Base-by-base conservation (phyloP, 2,888 invertebrate genomes). In the Gymnosoma rotundatum region DNA sequence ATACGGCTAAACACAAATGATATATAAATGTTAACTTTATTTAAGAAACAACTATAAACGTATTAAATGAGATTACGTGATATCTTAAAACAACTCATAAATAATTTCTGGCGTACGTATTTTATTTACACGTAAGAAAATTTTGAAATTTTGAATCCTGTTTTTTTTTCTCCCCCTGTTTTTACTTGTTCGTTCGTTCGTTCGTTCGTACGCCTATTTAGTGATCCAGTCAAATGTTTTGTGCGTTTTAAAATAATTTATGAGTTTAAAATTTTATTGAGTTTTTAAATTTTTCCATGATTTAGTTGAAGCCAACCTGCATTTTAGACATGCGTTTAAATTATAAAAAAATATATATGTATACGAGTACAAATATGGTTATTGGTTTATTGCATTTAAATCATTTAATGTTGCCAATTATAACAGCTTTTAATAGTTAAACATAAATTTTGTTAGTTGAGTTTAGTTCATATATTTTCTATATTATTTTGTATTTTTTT, bases 321-420 rank as follows among this genome's bases (percentile, higher is more conserved):
- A 72, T 73, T 73, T 78, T 54, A 73, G 56, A 72, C n/a, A 42
- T 78, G 83, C 83, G 76, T 80, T 76, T 69, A 69, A 54, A 42
- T 70, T 76, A 56, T 80, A 78, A 76, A 73, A 63, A 76, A 32
- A 32, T 32, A 32, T 7, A 32, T 32, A 32, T 1, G 8, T 38
- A 48, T 42, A 42, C 12, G 1, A 42, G 2, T 42, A 67, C 76
- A 80, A 76, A 80, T 83, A 80, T 78, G 82, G 73, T 45, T 83
- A 80, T 83, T 73, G 76, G 61, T 73, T 76, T 83, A 83, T 83
- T 83, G 83, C 90, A 89, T 89, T 89, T 90, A 90, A 91, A 91
- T 91, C 90, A 90, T 91, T 91, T 91, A 90, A 90, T 90, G 89
- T 76, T 90, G 89, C 91, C 91, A 91, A 91, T 91, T 91, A 91